Percentiles rank a stretch among this genome's conserved stretches.
phyloP scores from a whole-genome alignment of 2,888 invertebrate species.

The Euzophera pinguis region DNA sequence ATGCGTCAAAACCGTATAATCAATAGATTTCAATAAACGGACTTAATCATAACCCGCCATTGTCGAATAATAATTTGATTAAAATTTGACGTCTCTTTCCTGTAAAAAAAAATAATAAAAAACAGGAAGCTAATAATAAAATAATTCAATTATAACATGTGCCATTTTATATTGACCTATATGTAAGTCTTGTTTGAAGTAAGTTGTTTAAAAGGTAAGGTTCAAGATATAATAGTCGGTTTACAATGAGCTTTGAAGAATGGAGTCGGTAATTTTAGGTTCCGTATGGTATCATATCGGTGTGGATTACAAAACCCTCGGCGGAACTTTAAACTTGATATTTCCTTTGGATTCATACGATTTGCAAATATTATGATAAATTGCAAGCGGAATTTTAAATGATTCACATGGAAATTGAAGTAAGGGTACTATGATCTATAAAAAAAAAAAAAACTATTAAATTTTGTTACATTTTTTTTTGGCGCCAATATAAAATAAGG shows the following conservation, averaged over 20 bases:
- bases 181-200: neutral
- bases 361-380: neutral
- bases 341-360: slow-evolving; percentile 42
- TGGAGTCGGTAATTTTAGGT: slow-evolving; percentile 44
- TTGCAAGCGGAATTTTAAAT: neutral
- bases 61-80: slow-evolving; percentile 28
- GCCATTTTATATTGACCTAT: slow-evolving; percentile 13
- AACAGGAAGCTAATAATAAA: slow-evolving; percentile 21
- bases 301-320: slow-evolving; percentile 48
- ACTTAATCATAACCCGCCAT: slow-evolving; percentile 26
- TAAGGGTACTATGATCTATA: too few species aligned
- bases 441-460: too few species aligned
- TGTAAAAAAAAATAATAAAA: slow-evolving; percentile 18
- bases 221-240: slow-evolving; percentile 27
- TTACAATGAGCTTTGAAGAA: slow-evolving; percentile 38
- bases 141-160: slow-evolving; percentile 22
- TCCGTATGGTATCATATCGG: slow-evolving; percentile 59
- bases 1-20: slow-evolving; percentile 7
- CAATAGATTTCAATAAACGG: slow-evolving; percentile 17
- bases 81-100: slow-evolving; percentile 29
- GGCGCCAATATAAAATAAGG: too few species aligned
- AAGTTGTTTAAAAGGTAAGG: slow-evolving; percentile 11
- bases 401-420: too few species aligned
- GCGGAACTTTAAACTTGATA: slow-evolving; percentile 62
- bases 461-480: too few species aligned